Percentiles rank a stretch among this genome's conserved stretches.
phyloP scores from a whole-genome alignment of 2,888 invertebrate species.

The Acanthopleura granulata region DNA sequence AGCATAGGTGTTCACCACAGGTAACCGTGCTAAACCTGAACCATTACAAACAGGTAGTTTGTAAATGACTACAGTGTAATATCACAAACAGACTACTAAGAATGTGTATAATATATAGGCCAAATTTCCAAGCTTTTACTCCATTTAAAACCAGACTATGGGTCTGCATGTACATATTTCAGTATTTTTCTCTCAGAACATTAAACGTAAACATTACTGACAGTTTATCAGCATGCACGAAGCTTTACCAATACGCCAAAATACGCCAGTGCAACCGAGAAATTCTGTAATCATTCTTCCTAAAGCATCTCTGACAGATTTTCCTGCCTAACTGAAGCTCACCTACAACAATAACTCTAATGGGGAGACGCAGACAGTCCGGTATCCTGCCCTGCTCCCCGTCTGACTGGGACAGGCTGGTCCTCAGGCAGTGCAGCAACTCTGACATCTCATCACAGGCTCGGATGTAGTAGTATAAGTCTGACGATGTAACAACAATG shows the following conservation, averaged over 20 bases:
- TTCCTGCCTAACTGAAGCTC: neutral
- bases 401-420: constrained; percentile 39
- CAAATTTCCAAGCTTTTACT: no score
- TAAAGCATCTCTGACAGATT: no score
- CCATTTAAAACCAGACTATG: no score
- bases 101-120: no score
- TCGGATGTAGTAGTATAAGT: constrained; percentile 42
- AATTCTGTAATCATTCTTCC: no score
- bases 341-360: constrained; percentile 65
- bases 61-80: neutral
- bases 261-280: no score
- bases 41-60: constrained; percentile 17
- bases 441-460: constrained; percentile 68
- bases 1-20: constrained; percentile 77
- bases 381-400: constrained; percentile 45
- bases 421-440: constrained; percentile 63
- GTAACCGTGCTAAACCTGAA: constrained; percentile 75
- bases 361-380: constrained; percentile 52
- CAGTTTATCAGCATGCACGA: no score
- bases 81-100: no score
- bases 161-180: no score
- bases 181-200: no score
- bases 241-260: no score
- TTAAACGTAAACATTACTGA: no score
- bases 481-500: constrained; percentile 29